phyloP scores from a whole-genome alignment of 2,888 invertebrate genomes.

The Drosophila austrosaltans region DNA sequence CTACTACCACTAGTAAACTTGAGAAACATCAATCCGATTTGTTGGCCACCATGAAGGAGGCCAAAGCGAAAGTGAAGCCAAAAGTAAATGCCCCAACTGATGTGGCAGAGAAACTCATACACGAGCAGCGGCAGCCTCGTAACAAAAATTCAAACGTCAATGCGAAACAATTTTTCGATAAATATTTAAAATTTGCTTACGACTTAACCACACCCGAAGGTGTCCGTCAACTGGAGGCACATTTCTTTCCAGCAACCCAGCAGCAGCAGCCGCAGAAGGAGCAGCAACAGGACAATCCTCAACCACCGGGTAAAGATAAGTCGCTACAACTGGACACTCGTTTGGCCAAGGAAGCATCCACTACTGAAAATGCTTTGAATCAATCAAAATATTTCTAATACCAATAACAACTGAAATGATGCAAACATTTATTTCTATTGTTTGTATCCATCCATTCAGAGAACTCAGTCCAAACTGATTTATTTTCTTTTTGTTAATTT shows the following conservation, averaged over 20 bases:
- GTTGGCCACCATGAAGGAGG: background rate
- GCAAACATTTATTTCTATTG: slow-evolving; percentile 7
- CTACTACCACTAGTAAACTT: background rate
- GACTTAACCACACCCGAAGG: slow-evolving; percentile 65
- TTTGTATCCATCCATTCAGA: background rate
- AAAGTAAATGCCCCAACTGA: background rate
- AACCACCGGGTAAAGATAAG: background rate
- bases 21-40: background rate
- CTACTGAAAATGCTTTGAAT: slow-evolving; percentile 34
- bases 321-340: background rate
- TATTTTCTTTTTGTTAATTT: background rate
- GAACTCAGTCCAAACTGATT: background rate
- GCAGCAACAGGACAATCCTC: background rate
- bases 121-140: slow-evolving; percentile 36
- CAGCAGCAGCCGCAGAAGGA: background rate
- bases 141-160: slow-evolving; percentile 38
- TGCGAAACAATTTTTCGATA: slow-evolving; percentile 62
- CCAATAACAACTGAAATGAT: slow-evolving; percentile 57
- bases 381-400: slow-evolving; percentile 17
- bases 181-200: slow-evolving; percentile 66
- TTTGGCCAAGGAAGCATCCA: background rate
- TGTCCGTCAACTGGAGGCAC: slow-evolving; percentile 60
- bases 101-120: slow-evolving; percentile 7
- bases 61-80: slow-evolving; percentile 1
- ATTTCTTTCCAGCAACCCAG: slow-evolving; percentile 57